These are phyloP conservation scores for Cliona cf. orientalis DNA, from an alignment of 37 sponge, comb jelly and placozoan species.

Conservation along the genomic window DNA sequence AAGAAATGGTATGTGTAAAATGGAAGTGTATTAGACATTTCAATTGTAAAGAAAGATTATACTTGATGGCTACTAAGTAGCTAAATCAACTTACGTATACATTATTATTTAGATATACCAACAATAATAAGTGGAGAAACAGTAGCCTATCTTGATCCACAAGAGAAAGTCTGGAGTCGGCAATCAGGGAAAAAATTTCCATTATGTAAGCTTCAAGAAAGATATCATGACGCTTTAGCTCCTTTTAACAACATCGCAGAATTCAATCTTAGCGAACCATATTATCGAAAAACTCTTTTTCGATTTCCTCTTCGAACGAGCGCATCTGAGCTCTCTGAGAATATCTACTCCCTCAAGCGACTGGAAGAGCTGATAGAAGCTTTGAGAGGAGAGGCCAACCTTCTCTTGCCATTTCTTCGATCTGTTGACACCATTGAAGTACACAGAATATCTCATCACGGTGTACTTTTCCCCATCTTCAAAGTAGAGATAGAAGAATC, in stretches of 20 bases:
- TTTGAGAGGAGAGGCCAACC: slow-evolving; percentile 47
- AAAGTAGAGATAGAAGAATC: neutral
- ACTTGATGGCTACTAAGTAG: too few relatives aligned
- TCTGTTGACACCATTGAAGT: slow-evolving; percentile 53
- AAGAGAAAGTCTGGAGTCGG: slow-evolving; percentile 50
- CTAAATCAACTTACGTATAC: too few relatives aligned
- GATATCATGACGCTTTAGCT: neutral
- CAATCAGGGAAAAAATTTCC: slow-evolving; percentile 30
- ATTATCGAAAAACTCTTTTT: slow-evolving; percentile 69
- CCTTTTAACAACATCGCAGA: slow-evolving; percentile 13
- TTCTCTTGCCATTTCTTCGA: slow-evolving; percentile 59
- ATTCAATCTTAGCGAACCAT: neutral
- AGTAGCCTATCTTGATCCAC: slow-evolving; percentile 75
- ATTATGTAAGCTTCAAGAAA: neutral
- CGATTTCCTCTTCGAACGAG: slow-evolving; percentile 77
- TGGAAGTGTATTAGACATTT: too few relatives aligned
- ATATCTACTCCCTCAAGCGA: slow-evolving; percentile 27
- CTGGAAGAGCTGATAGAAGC: slow-evolving; percentile 19
- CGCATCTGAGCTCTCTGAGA: slow-evolving; percentile 40
- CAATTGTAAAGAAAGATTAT: too few relatives aligned
- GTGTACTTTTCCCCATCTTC: neutral
- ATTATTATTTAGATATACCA: slow-evolving; percentile 79
- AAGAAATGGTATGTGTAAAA: too few relatives aligned
- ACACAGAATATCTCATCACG: slow-evolving; percentile 10
- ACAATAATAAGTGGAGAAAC: slow-evolving; percentile 67